Evolutionary conservation across 2,888 invertebrate genomes (phyloP), one percentile per base, ranked within the genome.

Genomic region (Geotrupes spiniger): DNA sequence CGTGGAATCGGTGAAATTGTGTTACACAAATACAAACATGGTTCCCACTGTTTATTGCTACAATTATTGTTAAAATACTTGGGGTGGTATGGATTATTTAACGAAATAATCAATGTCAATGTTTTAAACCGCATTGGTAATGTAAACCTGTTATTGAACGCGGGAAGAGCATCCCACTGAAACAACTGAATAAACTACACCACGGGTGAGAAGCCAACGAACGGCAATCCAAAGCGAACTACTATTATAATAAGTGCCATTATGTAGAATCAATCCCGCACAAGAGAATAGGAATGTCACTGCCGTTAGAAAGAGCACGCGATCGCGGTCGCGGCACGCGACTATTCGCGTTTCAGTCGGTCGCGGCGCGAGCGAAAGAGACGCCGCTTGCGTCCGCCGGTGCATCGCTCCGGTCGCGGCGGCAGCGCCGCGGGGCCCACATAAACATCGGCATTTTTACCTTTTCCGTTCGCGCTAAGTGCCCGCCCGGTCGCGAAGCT

Each of bases 221-320:
- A 49, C 49, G 44, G 11, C 15, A 12, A 33, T 36, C 29, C n/a
- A 43, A 8, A 11, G 38, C 36, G 28, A 33, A 44, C 37, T 27
- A 15, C 36, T 31, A 48, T 48, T 38, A 38, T 38, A 40, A 38
- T 21, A 21, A 21, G 6, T 21, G 6, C 21, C 21, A 21, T 4
- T 21, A 6, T 21, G 21, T 21, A 4, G 21, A 26, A 51, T 36
- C 36, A 43, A 21, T 43, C 44, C 42, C 9, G 26, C 46, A 36
- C 27, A 44, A 47, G 12, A 39, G 40, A 44, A 51, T 36, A 40
- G 44, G 51, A 51, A 51, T 51, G 51, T 44, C 47, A 44, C 37
- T 51, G 44, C 51, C 51, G 51, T 51, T 51, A 51, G 47, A 12
- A 37, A 40, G 12, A 37, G 42, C 25, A 46, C 40, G 25, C 17